phyloP scores from a whole-genome alignment of 1,140 invertebrate genomes.

The Limonius californicus region DNA sequence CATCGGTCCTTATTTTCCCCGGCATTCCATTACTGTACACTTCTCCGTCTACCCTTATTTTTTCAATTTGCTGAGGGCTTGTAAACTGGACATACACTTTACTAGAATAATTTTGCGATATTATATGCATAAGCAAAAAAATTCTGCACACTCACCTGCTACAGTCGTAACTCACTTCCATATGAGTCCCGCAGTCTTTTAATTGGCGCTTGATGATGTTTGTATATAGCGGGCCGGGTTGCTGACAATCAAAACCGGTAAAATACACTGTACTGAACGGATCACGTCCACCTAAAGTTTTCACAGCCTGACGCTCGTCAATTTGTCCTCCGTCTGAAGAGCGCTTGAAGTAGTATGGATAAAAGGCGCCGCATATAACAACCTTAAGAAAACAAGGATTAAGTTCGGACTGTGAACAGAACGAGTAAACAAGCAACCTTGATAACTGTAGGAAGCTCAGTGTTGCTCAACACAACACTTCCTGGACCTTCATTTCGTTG shows the following conservation, averaged over 20 bases:
- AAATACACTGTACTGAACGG: slow-evolving; percentile 75
- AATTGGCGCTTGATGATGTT: slow-evolving; percentile 56
- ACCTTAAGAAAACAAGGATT: slow-evolving; percentile 52
- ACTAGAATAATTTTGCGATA: slow-evolving; percentile 24
- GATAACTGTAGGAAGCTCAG: slow-evolving; percentile 56
- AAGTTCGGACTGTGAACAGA: no score
- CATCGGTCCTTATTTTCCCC: slow-evolving; percentile 61
- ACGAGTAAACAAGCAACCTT: slow-evolving; percentile 50
- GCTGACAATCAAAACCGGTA: slow-evolving; percentile 57
- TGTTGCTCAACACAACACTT: slow-evolving; percentile 47
- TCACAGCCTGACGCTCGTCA: slow-evolving; percentile 58
- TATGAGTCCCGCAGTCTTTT: slow-evolving; percentile 46
- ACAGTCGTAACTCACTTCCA: slow-evolving; percentile 62
- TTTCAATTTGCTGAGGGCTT: slow-evolving; percentile 33
- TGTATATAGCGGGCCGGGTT: slow-evolving; percentile 70
- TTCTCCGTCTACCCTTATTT: slow-evolving; percentile 31
- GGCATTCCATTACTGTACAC: slow-evolving; percentile 48
- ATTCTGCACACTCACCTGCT: slow-evolving; percentile 45
- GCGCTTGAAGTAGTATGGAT: slow-evolving; percentile 84
- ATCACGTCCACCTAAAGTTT: slow-evolving; percentile 64
- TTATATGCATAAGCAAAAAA: slow-evolving; percentile 4
- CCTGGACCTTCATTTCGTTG: slow-evolving; percentile 41
- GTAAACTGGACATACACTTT: slow-evolving; percentile 61
- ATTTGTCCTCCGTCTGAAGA: slow-evolving; percentile 44
- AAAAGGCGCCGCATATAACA: slow-evolving; percentile 78